Conservation (phyloP, 2,113 vertebrate genomes). For the pig (Sus scrofa) region DNA sequence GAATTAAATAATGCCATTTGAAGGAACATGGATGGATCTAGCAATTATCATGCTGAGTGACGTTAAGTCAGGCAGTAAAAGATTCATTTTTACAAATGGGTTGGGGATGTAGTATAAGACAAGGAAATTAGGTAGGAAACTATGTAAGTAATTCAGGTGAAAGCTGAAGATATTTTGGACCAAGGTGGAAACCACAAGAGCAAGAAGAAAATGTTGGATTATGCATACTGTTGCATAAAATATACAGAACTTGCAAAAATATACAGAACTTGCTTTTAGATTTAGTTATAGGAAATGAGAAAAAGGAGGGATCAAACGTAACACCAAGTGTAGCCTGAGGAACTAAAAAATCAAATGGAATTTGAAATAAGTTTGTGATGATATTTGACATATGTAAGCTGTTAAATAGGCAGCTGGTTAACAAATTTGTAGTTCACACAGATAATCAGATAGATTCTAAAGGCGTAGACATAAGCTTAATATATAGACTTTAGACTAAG, state of each 20-base stretch:
- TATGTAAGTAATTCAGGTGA: background rate
- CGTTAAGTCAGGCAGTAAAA: background rate
- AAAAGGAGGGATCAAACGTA: background rate
- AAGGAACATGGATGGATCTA: too few relatives aligned
- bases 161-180: background rate
- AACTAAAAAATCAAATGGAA: background rate
- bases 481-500: background rate
- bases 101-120: background rate
- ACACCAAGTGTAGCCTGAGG: background rate
- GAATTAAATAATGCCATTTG: too few relatives aligned
- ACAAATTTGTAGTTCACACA: background rate
- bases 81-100: background rate
- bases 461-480: background rate
- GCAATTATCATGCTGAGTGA: too few relatives aligned
- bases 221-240: background rate
- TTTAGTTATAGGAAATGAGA: background rate
- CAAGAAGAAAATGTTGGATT: background rate
- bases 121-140: background rate
- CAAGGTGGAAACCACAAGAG: background rate
- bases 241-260: background rate
- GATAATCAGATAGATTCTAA: background rate
- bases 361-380: background rate
- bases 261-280: background rate
- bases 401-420: background rate
- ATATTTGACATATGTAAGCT: background rate